Conservation (phyloP, 2,888 invertebrate genomes). For the Steinernema hermaphroditum region DNA sequence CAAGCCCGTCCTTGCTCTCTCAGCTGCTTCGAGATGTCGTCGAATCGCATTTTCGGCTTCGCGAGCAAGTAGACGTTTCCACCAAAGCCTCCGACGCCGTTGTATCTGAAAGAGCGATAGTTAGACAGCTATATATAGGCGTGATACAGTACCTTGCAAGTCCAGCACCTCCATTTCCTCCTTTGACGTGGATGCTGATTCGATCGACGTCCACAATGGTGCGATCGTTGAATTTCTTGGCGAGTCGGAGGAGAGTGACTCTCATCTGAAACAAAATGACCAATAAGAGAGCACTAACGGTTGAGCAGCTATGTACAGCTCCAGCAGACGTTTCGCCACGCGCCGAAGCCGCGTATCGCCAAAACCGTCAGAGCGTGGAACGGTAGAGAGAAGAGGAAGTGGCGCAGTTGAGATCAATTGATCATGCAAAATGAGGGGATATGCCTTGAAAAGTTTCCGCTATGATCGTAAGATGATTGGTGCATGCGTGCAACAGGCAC, state of each 20-base stretch:
- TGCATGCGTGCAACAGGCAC: no score
- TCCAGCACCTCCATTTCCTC: constrained; percentile 55
- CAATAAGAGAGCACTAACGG: no score
- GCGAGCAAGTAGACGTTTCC: constrained; percentile 55
- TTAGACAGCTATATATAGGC: no score
- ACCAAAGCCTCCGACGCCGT: constrained; percentile 61
- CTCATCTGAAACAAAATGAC: constrained; percentile 25
- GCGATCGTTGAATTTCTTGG: background rate
- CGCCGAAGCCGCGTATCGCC: no score
- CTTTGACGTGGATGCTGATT: constrained; percentile 29
- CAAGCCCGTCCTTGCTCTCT: constrained; percentile 32
- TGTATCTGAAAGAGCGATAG: constrained; percentile 54
- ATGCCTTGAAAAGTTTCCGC: no score
- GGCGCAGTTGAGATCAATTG: no score
- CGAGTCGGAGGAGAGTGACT: background rate
- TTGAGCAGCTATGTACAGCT: no score
- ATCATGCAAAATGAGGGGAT: no score
- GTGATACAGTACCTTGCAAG: constrained; percentile 42
- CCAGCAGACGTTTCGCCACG: no score
- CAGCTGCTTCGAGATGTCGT: constrained; percentile 46
- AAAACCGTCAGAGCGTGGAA: no score
- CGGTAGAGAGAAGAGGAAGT: no score
- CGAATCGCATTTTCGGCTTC: constrained; percentile 48
- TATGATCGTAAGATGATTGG: no score
- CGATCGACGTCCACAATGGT: constrained; percentile 12